Evolutionary conservation across 1,140 invertebrate species (phyloP), one percentile per base, ranked within the genome.

Genomic region (Cataglyphis hispanica): DNA sequence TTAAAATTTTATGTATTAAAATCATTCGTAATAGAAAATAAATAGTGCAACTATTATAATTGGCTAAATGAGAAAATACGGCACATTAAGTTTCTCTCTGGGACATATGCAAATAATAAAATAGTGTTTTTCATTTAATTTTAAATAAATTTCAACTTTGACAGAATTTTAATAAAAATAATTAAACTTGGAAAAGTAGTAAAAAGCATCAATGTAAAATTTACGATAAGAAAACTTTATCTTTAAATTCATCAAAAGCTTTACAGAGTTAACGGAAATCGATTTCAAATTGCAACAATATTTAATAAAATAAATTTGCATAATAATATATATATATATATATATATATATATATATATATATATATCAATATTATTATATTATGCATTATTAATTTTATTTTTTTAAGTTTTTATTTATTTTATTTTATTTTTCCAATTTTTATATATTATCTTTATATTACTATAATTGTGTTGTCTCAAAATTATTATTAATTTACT

Each of bases 61-160:
- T 8, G 25, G 11, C 37, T 75, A 53, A 40, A 13, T 25, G 4
- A 40, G 37, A 60, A 8, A 75, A 75, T 40, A 40, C 6, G 7
- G 25, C 25, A 13, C n/a, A 75, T 19, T 16, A n/a, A 60, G 25
- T 60, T 75, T 60, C 2, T 31, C 27, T 31, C n/a, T 37, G 1
- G 13, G 5, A 40, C 58, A 58, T n/a, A n/a, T 11, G 2, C 4
- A 58, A 7, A 19, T 19, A 74, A 74, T 27, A 25, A 56, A 37
- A 60, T 37, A 25, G 16, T 7, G 58, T 75, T 60, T 75, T 75
- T 75, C 34, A 37, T 58, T 25, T 22, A 40, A 6, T 75, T 75
- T 60, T 60, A 75, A 60, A 27, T 8, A 25, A 37, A 37, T 7
- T 25, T 75, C 25, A 10, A 72, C 1, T 72, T 72, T 34, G 37